These are phyloP conservation scores for Drosophila murphyi DNA, from an alignment of 1,140 invertebrate genomes.

Conservation along the genomic window DNA sequence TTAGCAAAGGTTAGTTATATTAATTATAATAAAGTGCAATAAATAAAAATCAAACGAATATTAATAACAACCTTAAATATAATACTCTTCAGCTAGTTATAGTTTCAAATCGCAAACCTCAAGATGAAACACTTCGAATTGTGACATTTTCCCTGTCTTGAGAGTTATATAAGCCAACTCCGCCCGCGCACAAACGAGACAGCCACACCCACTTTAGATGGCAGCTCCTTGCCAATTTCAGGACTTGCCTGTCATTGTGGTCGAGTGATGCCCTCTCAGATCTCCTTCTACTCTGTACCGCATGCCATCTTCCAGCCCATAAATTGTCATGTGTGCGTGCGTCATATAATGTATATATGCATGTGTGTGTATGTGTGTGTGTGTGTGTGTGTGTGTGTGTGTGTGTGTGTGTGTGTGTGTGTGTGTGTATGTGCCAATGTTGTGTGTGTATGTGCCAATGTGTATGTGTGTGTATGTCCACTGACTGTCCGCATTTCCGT, in stretches of 20 bases:
- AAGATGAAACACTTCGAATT: constrained; percentile 2
- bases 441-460: background rate
- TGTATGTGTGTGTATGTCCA: background rate
- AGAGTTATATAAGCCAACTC: constrained; percentile 14
- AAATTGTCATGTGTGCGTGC: constrained; percentile 34
- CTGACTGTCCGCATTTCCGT: constrained; percentile 32
- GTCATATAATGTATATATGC: constrained; percentile 16
- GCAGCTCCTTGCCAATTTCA: constrained; percentile 35
- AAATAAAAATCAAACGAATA: too few species aligned
- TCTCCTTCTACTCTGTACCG: constrained; percentile 20
- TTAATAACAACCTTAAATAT: too few species aligned
- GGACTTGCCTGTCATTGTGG: constrained; percentile 41
- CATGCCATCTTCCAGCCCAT: constrained; percentile 37
- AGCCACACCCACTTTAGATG: background rate
- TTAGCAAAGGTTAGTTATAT: too few species aligned
- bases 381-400: constrained; percentile 1
- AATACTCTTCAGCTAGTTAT: background rate
- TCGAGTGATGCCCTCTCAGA: constrained; percentile 25
- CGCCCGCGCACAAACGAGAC: background rate
- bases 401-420: background rate
- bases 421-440: background rate
- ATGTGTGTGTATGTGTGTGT: constrained; percentile 9
- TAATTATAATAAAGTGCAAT: too few species aligned
- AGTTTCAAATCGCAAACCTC: constrained; percentile 20
- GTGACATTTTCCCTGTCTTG: constrained; percentile 1